Evolutionary conservation across 2,888 invertebrate species (phyloP).

Genomic region (Hemaris fuciformis): DNA sequence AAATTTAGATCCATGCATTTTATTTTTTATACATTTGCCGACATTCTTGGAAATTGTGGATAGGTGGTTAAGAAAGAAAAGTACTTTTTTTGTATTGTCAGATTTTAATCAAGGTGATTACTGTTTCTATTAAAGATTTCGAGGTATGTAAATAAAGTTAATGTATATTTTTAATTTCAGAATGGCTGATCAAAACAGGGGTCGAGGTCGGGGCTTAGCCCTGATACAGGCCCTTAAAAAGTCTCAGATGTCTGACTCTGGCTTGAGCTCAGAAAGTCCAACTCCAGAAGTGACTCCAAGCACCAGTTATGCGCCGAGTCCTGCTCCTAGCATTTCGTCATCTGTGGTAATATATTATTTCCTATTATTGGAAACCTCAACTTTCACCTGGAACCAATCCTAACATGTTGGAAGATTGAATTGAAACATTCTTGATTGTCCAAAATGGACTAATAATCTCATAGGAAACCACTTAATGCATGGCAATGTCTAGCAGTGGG

Average conservation of each 20-base stretch:
- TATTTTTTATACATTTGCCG: too few relatives aligned
- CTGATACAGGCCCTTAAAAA: conserved; percentile 61
- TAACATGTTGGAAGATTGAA: too few relatives aligned
- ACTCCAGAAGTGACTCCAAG: conserved; percentile 47
- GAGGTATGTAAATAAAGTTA: not conserved
- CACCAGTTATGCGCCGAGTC: conserved; percentile 36
- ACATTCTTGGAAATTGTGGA: too few relatives aligned
- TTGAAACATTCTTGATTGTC: too few relatives aligned
- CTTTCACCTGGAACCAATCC: not conserved
- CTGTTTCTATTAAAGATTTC: not conserved
- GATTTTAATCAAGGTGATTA: too few relatives aligned
- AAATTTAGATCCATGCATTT: not conserved
- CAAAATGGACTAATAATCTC: too few relatives aligned
- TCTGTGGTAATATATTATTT: not conserved
- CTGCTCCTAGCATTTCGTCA: conserved; percentile 43
- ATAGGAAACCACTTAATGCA: too few relatives aligned
- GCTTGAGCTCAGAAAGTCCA: conserved; percentile 39
- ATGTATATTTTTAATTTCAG: conserved; percentile 2
- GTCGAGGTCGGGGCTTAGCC: conserved; percentile 66
- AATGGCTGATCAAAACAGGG: conserved; percentile 60
- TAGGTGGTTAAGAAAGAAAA: too few relatives aligned
- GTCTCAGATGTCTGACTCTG: conserved; percentile 46
- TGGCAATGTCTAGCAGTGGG: too few relatives aligned
- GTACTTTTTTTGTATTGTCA: too few relatives aligned
- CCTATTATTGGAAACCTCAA: too few relatives aligned